phyloP scores from a whole-genome alignment of 2,888 invertebrate genomes.

The Lepidonotus clava region DNA sequence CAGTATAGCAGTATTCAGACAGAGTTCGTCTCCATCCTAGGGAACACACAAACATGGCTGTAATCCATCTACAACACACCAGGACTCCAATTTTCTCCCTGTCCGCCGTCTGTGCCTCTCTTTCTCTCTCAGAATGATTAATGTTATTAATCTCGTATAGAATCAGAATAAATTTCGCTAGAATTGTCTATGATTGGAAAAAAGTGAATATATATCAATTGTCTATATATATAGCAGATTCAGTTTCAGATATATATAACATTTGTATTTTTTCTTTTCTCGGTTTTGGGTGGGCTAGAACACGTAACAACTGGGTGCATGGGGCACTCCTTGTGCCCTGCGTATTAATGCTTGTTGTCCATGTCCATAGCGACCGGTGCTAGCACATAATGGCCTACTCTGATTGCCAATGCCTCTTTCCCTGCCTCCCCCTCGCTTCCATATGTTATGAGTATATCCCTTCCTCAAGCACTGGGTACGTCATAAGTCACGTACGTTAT shows the following conservation, averaged over 20 bases:
- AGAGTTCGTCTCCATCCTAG: constrained; percentile 10
- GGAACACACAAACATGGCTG: constrained; percentile 32
- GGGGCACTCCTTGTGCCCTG: constrained; percentile 39
- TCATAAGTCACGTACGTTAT: constrained; percentile 28
- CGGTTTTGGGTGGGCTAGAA: constrained; percentile 39
- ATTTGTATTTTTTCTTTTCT: not conserved
- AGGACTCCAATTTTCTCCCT: constrained; percentile 7
- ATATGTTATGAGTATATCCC: constrained; percentile 51
- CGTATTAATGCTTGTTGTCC: constrained; percentile 30
- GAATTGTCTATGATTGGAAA: constrained; percentile 44
- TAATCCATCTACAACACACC: constrained; percentile 23
- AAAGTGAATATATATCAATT: constrained; percentile 31
- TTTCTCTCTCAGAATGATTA: not conserved
- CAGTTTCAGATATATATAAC: constrained; percentile 39
- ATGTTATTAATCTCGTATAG: constrained; percentile 21
- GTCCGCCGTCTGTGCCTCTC: constrained; percentile 21
- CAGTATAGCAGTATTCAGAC: constrained; percentile 44
- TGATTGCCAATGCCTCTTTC: constrained; percentile 39
- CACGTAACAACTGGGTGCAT: constrained; percentile 51
- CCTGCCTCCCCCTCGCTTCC: constrained; percentile 53
- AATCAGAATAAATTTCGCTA: constrained; percentile 26
- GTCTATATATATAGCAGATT: constrained; percentile 47
- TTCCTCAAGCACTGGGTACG: constrained; percentile 49
- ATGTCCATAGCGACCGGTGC: constrained; percentile 52
- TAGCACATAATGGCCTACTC: constrained; percentile 24